Base-by-base conservation (phyloP, 2,888 invertebrate genomes). In the Cephus rjabovi region DNA sequence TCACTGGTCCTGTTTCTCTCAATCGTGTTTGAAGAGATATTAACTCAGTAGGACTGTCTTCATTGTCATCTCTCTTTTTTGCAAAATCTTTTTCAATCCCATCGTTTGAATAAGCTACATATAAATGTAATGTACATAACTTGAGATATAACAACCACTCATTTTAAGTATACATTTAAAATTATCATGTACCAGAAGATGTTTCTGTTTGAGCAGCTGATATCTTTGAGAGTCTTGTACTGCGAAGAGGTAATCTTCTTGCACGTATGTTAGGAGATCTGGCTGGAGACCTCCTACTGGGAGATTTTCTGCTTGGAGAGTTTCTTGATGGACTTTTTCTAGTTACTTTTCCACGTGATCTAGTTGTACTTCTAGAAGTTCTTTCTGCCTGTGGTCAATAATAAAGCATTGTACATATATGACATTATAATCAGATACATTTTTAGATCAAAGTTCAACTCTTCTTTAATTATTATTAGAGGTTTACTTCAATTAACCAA, bases 21-120 rank as follows among this genome's bases (percentile, higher is more conserved):
- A 89, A 78, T 4, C 89, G 88, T 1, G 83, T 82, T 35, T 88
- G 85, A 68, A 88, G 75, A 35, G 89, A 89, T 15, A 89, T 75
- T 4, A 85, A 37, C 23, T 89, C 88, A n/a, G 80, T 69, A 6
- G 77, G 12, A 11, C 79, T 79, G 9, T 85, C 86, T 1, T 81
- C 82, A 23, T 81, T 81, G 75, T 77, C 83, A 31, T 81, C 80
- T 12, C 81, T 30, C 75, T 82, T 83, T 78, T 83, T 84, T 1
- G 82, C 83, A n/a, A 79, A 83, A 77, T 86, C 86, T 34, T 83
- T 85, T 71, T 79, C 81, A 70, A 83, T 84, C 2, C 85, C 83
- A 73, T 85, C 85, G 75, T 82, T 83, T 33, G 82, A 81, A 56
- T 79, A 79, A 69, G 79, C 82, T 82, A 34, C 35, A 30, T 30